phyloP scores from a whole-genome alignment of 2,888 invertebrate genomes.

The Erebia epiphron region DNA sequence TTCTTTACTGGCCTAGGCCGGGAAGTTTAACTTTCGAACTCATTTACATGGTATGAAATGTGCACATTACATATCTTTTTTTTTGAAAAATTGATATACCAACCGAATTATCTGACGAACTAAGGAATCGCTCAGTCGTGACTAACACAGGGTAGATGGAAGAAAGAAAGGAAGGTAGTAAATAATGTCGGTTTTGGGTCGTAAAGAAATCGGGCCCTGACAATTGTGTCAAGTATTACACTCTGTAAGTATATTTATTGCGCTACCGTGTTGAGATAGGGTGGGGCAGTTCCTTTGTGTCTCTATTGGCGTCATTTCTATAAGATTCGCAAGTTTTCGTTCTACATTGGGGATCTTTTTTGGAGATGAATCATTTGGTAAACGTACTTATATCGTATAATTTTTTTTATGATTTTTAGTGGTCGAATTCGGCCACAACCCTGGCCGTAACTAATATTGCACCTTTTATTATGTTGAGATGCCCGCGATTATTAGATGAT shows the following conservation, averaged over 20 bases:
- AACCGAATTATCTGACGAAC: not conserved
- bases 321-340: constrained; percentile 15
- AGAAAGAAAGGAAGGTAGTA: constrained; percentile 51
- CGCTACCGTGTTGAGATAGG: constrained; percentile 20
- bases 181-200: constrained; percentile 68
- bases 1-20: too few species aligned
- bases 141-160: constrained; percentile 51
- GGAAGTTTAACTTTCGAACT: too few species aligned
- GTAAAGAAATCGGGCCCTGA: constrained; percentile 67
- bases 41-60: too few species aligned
- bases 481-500: too few species aligned
- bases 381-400: too few species aligned
- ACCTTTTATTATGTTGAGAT: too few species aligned
- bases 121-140: constrained; percentile 50
- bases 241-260: constrained; percentile 39
- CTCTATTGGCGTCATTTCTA: constrained; percentile 3
- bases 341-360: not conserved
- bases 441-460: not conserved
- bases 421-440: not conserved
- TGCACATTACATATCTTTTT: too few species aligned
- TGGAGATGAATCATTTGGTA: not conserved
- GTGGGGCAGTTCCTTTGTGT: constrained; percentile 20
- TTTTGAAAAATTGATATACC: constrained; percentile 5
- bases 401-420: not conserved
- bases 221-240: constrained; percentile 48